phyloP scores from a whole-genome alignment of 2,113 vertebrate species.

The human (Homo sapiens) region DNA sequence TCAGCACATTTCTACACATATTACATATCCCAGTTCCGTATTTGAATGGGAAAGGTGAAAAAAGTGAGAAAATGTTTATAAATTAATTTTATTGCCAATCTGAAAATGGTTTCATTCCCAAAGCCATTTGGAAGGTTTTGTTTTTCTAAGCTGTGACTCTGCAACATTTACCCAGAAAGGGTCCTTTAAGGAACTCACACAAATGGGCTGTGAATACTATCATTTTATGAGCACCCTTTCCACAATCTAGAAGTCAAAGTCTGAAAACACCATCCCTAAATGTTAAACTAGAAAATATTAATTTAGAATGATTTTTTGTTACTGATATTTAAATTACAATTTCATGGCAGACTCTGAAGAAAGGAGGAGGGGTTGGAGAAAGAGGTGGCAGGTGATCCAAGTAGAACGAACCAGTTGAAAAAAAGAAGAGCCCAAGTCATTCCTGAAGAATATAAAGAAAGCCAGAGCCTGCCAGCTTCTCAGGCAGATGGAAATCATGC shows the following conservation, averaged over 20 bases:
- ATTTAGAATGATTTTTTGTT: neutral
- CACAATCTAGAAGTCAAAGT: neutral
- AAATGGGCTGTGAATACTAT: neutral
- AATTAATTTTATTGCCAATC: neutral
- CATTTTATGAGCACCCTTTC: neutral
- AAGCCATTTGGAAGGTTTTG: neutral
- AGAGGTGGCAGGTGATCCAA: neutral
- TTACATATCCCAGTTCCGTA: neutral
- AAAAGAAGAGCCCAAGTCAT: neutral
- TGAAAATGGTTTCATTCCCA: neutral
- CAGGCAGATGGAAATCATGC: neutral
- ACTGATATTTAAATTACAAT: constrained; percentile 21
- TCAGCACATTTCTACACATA: neutral
- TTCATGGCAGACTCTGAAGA: neutral
- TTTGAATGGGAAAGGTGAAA: neutral
- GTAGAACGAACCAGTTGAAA: neutral
- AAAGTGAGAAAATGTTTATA: neutral
- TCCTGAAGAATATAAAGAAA: neutral
- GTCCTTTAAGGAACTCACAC: neutral
- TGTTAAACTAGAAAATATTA: constrained; percentile 11
- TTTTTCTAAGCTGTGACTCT: constrained; percentile 9
- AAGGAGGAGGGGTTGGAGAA: neutral
- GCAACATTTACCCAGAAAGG: neutral
- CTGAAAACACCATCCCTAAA: neutral
- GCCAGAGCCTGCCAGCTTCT: neutral